Base-by-base conservation (phyloP, 92 coral and sea anemone genomes). In the Epizoanthus stellaris region DNA sequence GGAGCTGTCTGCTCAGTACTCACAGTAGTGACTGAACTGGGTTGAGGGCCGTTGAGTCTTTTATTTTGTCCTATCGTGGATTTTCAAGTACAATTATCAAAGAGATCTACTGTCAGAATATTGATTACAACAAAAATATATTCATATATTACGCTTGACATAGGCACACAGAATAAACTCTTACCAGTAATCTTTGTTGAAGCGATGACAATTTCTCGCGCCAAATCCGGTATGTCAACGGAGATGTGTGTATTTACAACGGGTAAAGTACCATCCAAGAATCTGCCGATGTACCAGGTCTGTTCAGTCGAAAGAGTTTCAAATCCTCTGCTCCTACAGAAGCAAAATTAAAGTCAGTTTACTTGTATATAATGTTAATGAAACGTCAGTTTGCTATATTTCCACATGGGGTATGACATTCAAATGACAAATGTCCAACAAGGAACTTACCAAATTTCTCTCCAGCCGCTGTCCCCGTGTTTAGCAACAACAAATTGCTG, bases 381-480 rank as follows among this genome's bases (percentile, higher is more conserved):
- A 57, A 54, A 20, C 5, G 45, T n/a, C 10, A 1, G 3, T 7
- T 52, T 52, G 56, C 56, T 52, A 30, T 16, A 36, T 12, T 59
- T 59, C 67, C 39, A 38, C 53, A 34, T 57, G 81, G 20, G 68
- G 36, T 3, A 47, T 25, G 52, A 76, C 58, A 38, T 38, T 17
- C 69, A 20, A 61, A 17, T 42, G 56, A 9, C 69, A 20, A 61
- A 17, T 42, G 56, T 77, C 68, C 1, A 30, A 77, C 43, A 9
- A n/a, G 11, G 5, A n/a, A n/a, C 93, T 75, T 63, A 90, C 93
- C 80, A 72, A 9, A 80, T 83, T 75, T 70, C 80, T 8, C 58
- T 63, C 88, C 87, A 90, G 39, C 73, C 88, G 80, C 59, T 87
- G 76, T 73, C 73, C 70, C 93, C 93, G 56, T 90, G 88, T 75